These are phyloP conservation scores for Salvelinus sp. DNA, from an alignment of 2,113 vertebrate species.

Conservation along the genomic window DNA sequence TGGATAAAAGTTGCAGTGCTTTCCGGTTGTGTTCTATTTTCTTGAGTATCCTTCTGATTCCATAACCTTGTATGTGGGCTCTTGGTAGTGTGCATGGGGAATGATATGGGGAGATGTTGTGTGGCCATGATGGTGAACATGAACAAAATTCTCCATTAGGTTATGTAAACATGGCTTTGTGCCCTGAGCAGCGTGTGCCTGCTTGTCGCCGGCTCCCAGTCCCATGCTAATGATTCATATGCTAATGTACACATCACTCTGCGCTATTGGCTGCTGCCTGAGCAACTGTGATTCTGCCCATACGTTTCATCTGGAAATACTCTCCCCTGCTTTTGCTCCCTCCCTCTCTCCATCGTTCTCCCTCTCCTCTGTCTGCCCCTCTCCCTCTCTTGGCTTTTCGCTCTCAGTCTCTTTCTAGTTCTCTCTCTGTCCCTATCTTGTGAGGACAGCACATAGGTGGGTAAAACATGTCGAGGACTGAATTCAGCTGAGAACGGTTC, in stretches of 20 bases:
- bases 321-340: not conserved
- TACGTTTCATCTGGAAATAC: slow-evolving; percentile 34
- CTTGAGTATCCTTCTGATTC: too few relatives aligned
- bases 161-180: slow-evolving; percentile 53
- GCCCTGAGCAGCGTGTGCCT: slow-evolving; percentile 31
- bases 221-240: slow-evolving; percentile 68
- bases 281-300: slow-evolving; percentile 41
- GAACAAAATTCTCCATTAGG: slow-evolving; percentile 33
- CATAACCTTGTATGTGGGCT: not conserved
- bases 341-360: not conserved
- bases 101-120: slow-evolving; percentile 17
- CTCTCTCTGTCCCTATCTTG: too few relatives aligned
- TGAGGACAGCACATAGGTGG: slow-evolving; percentile 13
- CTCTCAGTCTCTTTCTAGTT: too few relatives aligned
- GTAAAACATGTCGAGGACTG: slow-evolving; percentile 25
- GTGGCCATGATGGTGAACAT: slow-evolving; percentile 46
- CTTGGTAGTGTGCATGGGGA: not conserved
- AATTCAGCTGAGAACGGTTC: slow-evolving; percentile 13
- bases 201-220: slow-evolving; percentile 54
- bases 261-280: slow-evolving; percentile 39
- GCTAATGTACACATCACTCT: slow-evolving; percentile 55
- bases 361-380: not conserved
- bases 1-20: not conserved
- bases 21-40: not conserved
- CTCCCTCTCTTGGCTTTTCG: too few relatives aligned